These are phyloP conservation scores for Neomorphus geoffroyi DNA, from an alignment of 2,797 vertebrate genomes.

Conservation along the genomic window DNA sequence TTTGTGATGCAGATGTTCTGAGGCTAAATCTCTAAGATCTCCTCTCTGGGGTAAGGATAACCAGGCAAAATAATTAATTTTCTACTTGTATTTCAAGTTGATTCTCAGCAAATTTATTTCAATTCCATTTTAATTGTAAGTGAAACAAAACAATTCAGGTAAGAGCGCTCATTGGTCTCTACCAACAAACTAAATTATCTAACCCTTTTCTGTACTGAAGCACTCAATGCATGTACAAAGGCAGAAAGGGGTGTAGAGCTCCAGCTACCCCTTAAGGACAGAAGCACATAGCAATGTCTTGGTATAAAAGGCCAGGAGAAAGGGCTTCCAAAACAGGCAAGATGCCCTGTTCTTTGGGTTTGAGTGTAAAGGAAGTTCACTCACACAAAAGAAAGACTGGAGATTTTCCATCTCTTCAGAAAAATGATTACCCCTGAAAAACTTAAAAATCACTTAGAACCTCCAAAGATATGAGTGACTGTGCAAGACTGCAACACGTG, in stretches of 20 bases:
- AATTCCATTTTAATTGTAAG: background rate
- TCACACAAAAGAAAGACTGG: background rate
- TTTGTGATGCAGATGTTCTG: background rate
- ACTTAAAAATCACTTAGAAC: background rate
- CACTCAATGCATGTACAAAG: background rate
- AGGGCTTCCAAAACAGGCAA: background rate
- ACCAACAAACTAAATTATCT: background rate
- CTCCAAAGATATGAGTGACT: background rate
- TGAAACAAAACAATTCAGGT: background rate
- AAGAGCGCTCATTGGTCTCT: background rate
- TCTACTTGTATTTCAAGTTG: background rate
- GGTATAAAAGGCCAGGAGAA: background rate
- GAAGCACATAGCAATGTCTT: background rate
- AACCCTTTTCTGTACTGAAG: background rate
- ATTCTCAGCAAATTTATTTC: background rate
- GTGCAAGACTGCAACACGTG: background rate
- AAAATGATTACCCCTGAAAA: background rate
- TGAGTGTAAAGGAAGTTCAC: background rate
- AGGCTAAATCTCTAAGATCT: background rate
- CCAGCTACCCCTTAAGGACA: background rate
- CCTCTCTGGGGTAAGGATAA: background rate
- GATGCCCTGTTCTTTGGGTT: background rate
- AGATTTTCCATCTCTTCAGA: background rate
- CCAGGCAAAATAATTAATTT: background rate
- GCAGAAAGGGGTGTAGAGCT: background rate